phyloP scores from a whole-genome alignment of 2,888 invertebrate genomes.

The Morpho achilles region DNA sequence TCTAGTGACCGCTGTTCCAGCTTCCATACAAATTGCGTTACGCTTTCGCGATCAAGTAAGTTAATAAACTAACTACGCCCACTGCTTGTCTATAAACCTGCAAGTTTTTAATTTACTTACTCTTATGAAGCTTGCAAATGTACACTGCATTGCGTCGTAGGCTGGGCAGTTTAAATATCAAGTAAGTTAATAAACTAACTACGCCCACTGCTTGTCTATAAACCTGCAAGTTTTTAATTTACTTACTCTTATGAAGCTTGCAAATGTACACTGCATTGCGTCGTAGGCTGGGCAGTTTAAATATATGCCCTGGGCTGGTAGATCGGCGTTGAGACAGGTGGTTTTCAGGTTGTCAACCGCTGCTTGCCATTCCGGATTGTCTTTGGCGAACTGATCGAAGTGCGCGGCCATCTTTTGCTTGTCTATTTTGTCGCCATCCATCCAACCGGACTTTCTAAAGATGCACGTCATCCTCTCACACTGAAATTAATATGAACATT shows the following conservation, averaged over 20 bases:
- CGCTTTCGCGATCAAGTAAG: no score
- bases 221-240: neutral
- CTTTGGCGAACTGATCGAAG: constrained; percentile 43
- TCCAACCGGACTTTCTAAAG: constrained; percentile 48
- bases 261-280: constrained; percentile 42
- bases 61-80: no score
- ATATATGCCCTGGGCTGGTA: constrained; percentile 46
- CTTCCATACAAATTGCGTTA: no score
- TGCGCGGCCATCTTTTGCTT: constrained; percentile 38
- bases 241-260: constrained; percentile 49
- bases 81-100: no score
- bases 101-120: constrained; percentile 32
- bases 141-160: constrained; percentile 51
- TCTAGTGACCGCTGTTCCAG: no score
- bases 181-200: no score
- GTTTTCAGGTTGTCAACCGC: constrained; percentile 44
- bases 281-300: constrained; percentile 57
- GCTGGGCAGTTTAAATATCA: constrained; percentile 47
- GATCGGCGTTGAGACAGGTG: constrained; percentile 37
- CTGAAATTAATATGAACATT: constrained; percentile 36
- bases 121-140: constrained; percentile 43
- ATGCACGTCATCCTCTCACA: constrained; percentile 50
- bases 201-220: no score
- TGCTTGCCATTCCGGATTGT: constrained; percentile 45
- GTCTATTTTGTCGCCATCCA: constrained; percentile 39